Base-by-base conservation (phyloP, 2,797 vertebrate species). In the Pristis pectinata region DNA sequence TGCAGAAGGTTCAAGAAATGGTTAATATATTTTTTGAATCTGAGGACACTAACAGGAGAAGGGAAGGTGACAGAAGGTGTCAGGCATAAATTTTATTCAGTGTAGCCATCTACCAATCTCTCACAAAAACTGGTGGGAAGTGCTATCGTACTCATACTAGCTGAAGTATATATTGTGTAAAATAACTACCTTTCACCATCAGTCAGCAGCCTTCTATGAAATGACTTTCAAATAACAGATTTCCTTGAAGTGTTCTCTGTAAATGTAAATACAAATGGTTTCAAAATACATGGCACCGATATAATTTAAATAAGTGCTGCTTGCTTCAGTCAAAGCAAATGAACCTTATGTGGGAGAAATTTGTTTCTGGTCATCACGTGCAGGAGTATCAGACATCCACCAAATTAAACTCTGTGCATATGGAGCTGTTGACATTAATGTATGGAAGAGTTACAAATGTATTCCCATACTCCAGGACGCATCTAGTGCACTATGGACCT, bases 1-100 rank as follows among this genome's bases (percentile, higher is more conserved):
- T 10, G 85, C 72, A 76, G 70, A 87, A 94, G 92, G 92, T 70
- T 94, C 70, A 94, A 76, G 92, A 94, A 94, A 94, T 94, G 92
- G 92, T 94, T 94, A 94, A 94, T 94, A 94, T 70, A 74, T 94
- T 94, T 56, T 30, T 56, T n/a, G 92, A 94, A 72, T 76, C 70
- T 17, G 92, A 94, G 92, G 70, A 94, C 92, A 94, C 92, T 76
- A 67, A 74, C 67, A 91, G 89, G 92, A 53, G 92, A 94, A 70
- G 92, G 92, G 72, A 94, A 94, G 92, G 92, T 94, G 92, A 94
- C 92, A 94, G 70, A 49, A 74, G 70, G 92, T 94, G 92, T 74
- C 70, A 76, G 72, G 70, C 92, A 74, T 94, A 76, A 94, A 76
- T 94, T 94, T 74, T 94, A 34, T 94, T 72, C 70, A 15, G 67